A percentile compares a stretch with the other conserved stretches of the same genome.
Conservation (phyloP, 2,113 vertebrate genomes). For the Lagopus leucura region DNA sequence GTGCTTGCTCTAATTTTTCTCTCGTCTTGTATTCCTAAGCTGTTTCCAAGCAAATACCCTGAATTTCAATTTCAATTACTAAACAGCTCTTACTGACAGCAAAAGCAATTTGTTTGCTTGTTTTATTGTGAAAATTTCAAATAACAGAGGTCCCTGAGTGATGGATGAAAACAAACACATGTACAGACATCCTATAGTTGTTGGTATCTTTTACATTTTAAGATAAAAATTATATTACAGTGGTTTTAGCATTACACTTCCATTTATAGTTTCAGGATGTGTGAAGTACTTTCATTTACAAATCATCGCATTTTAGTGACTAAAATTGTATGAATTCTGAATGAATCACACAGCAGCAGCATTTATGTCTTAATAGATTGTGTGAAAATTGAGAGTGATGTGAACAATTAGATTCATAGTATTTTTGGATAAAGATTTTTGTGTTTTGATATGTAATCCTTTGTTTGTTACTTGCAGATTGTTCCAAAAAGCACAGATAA, state of each 20-base stretch:
- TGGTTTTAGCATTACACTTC: not conserved
- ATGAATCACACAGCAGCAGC: not conserved
- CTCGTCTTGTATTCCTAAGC: not conserved
- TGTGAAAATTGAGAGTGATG: not conserved
- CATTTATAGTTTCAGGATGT: not conserved
- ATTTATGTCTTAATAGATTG: not conserved
- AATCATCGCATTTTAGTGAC: not conserved
- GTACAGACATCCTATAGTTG: not conserved
- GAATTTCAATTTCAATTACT: not conserved
- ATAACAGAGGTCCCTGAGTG: not conserved
- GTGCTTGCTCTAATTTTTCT: not conserved
- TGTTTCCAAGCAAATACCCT: not conserved
- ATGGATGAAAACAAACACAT: not conserved
- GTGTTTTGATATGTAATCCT: not conserved
- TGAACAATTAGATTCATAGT: not conserved
- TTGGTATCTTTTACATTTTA: not conserved
- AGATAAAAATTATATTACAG: not conserved
- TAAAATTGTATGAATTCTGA: not conserved
- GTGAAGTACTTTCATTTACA: not conserved
- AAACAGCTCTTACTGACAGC: not conserved
- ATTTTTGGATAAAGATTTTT: not conserved
- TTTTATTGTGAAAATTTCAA: slow-evolving; percentile 20
- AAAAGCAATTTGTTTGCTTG: not conserved
- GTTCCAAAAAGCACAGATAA: not conserved
- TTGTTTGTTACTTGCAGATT: not conserved